Evolutionary conservation across 2,888 invertebrate genomes (phyloP).

Genomic region (Lasioglossum malachurum): DNA sequence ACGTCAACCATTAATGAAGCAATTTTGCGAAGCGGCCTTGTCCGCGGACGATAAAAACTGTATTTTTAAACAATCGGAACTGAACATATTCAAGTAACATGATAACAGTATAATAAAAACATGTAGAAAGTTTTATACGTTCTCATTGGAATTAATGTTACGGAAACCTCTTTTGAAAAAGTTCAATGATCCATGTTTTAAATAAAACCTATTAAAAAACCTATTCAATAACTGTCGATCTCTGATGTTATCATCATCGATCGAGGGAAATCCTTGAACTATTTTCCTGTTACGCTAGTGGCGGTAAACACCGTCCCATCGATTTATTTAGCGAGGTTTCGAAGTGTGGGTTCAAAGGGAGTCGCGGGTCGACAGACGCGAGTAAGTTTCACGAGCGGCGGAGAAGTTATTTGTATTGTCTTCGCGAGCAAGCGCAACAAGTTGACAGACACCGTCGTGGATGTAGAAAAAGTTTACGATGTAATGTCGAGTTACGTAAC

Average conservation of each 20-base stretch:
- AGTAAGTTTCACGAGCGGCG: constrained; percentile 30
- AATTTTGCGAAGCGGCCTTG: too few relatives aligned
- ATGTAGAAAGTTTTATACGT: background rate
- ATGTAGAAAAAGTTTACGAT: constrained; percentile 57
- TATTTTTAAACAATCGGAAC: background rate
- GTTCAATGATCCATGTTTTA: background rate
- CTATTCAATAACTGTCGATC: too few relatives aligned
- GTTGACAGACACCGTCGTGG: constrained; percentile 56
- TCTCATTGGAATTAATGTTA: background rate
- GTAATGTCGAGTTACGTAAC: constrained; percentile 49
- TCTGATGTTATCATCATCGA: background rate
- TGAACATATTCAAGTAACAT: background rate
- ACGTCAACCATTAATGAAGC: too few relatives aligned
- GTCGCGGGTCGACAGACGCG: constrained; percentile 38
- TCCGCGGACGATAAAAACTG: background rate
- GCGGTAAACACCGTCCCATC: background rate
- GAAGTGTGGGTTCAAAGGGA: constrained; percentile 20
- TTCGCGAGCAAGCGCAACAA: constrained; percentile 52
- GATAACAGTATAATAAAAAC: background rate
- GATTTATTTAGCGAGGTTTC: constrained; percentile 23
- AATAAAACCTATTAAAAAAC: background rate
- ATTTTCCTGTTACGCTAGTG: background rate
- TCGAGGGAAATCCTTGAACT: background rate
- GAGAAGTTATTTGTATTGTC: constrained; percentile 54
- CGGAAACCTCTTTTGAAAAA: background rate